phyloP scores from a whole-genome alignment of 2,888 invertebrate species.

The Eurytoma californica region DNA sequence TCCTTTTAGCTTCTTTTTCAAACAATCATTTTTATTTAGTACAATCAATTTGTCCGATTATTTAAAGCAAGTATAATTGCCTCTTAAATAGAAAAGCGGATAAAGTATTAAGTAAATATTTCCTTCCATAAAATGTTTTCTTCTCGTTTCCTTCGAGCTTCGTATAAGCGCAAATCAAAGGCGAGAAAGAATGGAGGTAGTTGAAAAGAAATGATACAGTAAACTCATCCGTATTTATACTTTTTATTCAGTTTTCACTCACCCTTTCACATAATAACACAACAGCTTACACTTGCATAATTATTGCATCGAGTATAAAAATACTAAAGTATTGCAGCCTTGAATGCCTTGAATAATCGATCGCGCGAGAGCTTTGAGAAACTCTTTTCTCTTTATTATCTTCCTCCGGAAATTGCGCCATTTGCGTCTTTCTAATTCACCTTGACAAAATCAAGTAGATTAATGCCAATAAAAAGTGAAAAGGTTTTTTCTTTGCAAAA shows the following conservation, averaged over 20 bases:
- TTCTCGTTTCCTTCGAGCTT: no score
- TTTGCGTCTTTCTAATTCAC: constrained; percentile 18
- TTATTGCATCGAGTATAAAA: not conserved
- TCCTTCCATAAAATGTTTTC: not conserved
- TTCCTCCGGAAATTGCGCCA: constrained; percentile 8
- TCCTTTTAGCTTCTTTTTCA: no score
- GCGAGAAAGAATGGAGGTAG: no score
- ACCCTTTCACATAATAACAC: no score
- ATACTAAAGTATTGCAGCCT: constrained; percentile 4
- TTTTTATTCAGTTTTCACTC: no score
- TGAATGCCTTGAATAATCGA: constrained; percentile 11
- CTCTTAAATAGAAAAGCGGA: no score
- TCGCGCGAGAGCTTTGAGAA: not conserved
- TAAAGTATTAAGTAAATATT: not conserved
- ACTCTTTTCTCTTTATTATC: constrained; percentile 15
- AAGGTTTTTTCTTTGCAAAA: not conserved
- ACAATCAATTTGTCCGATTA: no score
- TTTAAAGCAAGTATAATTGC: no score
- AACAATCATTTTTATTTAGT: no score
- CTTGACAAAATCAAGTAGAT: not conserved
- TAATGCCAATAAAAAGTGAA: not conserved
- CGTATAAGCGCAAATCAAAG: no score
- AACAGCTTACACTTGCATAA: not conserved
- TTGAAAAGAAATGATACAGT: no score
- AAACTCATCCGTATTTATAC: no score